Percentiles rank a stretch among this genome's conserved stretches.
Conservation (phyloP, 2,888 invertebrate genomes). For the Nycteola revayana region DNA sequence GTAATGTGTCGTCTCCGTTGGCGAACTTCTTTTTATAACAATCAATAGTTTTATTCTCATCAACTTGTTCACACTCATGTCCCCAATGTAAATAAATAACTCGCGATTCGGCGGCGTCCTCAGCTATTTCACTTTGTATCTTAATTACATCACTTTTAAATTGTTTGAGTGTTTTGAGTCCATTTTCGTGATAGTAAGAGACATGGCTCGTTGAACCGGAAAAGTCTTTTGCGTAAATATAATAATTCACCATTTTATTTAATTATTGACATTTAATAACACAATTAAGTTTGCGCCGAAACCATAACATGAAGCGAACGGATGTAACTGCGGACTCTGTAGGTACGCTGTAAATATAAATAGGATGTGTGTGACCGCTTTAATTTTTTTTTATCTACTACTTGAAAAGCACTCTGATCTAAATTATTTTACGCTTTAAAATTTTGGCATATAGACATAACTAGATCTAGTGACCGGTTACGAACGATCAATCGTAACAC, state of each 20-base stretch:
- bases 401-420: no score
- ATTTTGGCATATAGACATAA: no score
- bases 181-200: background rate
- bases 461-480: no score
- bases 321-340: no score
- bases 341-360: no score
- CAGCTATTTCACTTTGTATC: slow-evolving; percentile 1
- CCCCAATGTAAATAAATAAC: background rate
- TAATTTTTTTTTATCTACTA: no score
- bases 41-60: background rate
- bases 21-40: background rate
- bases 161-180: background rate
- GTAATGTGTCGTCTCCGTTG: background rate
- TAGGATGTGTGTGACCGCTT: no score
- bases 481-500: no score
- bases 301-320: no score
- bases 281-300: no score
- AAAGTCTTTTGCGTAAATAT: background rate
- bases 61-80: background rate
- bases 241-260: background rate
- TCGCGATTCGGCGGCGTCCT: background rate
- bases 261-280: no score
- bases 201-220: background rate
- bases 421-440: no score
- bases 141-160: background rate